phyloP scores from a whole-genome alignment of 2,888 invertebrate species.

The Zeuzera pyrina region DNA sequence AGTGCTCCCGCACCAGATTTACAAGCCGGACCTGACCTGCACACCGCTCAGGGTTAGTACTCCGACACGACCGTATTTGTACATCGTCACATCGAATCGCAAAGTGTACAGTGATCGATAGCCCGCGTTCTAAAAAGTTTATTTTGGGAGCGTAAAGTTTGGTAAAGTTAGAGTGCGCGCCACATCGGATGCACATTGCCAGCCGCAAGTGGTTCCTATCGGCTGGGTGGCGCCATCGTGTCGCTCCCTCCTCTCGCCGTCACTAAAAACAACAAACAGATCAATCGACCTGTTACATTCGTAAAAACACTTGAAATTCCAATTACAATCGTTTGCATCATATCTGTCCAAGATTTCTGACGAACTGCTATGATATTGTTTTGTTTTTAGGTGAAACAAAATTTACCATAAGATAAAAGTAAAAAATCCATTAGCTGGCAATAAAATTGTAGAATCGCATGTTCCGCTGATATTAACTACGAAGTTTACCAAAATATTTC shows the following conservation, averaged over 20 bases:
- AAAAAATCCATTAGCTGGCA: slow-evolving; percentile 54
- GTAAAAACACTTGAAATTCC: slow-evolving; percentile 40
- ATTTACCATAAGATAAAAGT: slow-evolving; percentile 62
- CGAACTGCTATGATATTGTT: slow-evolving; percentile 14
- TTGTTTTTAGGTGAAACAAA: slow-evolving; percentile 57
- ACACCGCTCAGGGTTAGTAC: slow-evolving; percentile 68
- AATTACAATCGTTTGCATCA: too few species aligned
- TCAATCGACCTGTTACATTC: slow-evolving; percentile 57
- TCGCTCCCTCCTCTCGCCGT: slow-evolving; percentile 55
- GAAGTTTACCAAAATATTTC: slow-evolving; percentile 3
- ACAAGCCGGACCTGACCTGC: slow-evolving; percentile 62
- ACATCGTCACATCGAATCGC: slow-evolving; percentile 25
- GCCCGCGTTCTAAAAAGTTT: slow-evolving; percentile 52
- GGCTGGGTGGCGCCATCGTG: slow-evolving; percentile 60
- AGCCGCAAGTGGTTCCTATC: slow-evolving; percentile 58
- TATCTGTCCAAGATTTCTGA: too few species aligned
- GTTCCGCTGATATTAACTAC: slow-evolving; percentile 63
- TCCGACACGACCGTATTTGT: slow-evolving; percentile 25
- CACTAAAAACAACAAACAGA: slow-evolving; percentile 68
- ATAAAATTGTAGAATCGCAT: slow-evolving; percentile 69
- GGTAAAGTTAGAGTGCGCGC: slow-evolving; percentile 59
- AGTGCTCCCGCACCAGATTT: slow-evolving; percentile 63
- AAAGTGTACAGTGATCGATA: slow-evolving; percentile 38
- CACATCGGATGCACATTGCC: slow-evolving; percentile 58
- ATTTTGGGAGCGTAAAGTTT: slow-evolving; percentile 60